Conservation (phyloP, 2,797 vertebrate species). For the Heliangelus exortis region DNA sequence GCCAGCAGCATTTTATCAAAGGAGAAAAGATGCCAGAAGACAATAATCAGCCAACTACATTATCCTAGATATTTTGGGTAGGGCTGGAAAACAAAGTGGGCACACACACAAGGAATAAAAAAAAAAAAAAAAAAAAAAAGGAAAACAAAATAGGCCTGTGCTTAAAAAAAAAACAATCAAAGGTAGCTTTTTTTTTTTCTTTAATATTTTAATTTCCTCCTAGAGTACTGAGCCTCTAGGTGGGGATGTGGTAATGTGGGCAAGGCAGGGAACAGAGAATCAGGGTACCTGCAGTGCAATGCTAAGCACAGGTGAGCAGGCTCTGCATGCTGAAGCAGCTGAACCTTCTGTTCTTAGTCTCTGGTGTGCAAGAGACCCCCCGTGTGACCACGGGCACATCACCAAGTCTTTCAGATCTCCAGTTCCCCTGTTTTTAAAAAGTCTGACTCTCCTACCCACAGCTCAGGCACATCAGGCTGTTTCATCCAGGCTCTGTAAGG, state of each 20-base stretch:
- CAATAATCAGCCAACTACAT: neutral
- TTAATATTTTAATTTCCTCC: neutral
- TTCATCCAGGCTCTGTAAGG: neutral
- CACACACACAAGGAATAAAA: neutral
- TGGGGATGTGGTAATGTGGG: neutral
- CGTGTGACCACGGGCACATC: neutral
- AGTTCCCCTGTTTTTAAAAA: neutral
- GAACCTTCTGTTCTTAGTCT: neutral
- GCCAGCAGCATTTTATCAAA: slow-evolving; percentile 75
- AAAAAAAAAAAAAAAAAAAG: neutral
- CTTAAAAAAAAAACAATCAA: neutral
- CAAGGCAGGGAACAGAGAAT: neutral
- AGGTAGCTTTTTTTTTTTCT: neutral
- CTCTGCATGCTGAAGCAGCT: neutral
- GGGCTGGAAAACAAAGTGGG: slow-evolving; percentile 63
- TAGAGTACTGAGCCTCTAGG: neutral
- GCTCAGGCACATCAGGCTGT: neutral
- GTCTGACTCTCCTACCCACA: neutral
- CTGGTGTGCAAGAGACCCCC: neutral
- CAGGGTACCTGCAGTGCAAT: neutral
- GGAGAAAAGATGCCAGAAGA: slow-evolving; percentile 49
- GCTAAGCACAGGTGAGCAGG: neutral
- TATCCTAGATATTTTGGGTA: slow-evolving; percentile 5
- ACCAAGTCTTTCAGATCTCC: slow-evolving; percentile 48
- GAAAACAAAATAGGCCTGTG: neutral